Percentiles rank a stretch among this genome's conserved stretches.
phyloP scores from a whole-genome alignment of 2,797 vertebrate genomes.

The Myotis findleyi region DNA sequence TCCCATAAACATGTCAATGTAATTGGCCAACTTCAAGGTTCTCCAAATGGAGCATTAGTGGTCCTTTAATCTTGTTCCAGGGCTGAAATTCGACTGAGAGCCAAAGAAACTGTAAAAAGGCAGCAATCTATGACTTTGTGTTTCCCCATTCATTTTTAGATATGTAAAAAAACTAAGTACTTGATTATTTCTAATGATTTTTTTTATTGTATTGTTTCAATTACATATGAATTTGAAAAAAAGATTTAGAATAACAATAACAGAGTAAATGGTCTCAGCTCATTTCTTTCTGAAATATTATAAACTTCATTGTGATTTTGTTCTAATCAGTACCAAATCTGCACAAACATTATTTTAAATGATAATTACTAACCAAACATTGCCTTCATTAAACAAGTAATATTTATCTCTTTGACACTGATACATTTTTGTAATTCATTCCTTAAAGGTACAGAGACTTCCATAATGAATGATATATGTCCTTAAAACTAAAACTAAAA shows the following conservation, averaged over 20 bases:
- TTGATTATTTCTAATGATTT: slow-evolving; percentile 15
- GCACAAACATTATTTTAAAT: slow-evolving; percentile 22
- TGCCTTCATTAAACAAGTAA: neutral
- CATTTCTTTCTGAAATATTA: slow-evolving; percentile 40
- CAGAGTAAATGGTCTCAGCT: neutral
- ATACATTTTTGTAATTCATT: slow-evolving; percentile 57
- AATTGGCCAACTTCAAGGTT: neutral
- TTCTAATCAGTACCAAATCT: neutral
- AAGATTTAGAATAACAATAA: slow-evolving; percentile 12
- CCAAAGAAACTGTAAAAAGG: neutral
- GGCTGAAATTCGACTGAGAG: slow-evolving; percentile 33
- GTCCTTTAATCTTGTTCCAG: neutral
- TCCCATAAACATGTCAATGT: neutral
- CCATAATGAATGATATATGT: neutral
- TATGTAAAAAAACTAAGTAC: neutral
- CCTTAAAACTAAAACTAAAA: slow-evolving; percentile 39
- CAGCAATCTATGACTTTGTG: neutral
- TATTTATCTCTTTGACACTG: neutral
- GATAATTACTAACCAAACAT: neutral
- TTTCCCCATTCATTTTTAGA: neutral
- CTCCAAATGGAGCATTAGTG: slow-evolving; percentile 8
- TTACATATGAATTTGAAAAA: slow-evolving; percentile 1
- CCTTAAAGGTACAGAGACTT: slow-evolving; percentile 34
- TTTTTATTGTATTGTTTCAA: neutral
- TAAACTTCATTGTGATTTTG: slow-evolving; percentile 18